A percentile compares a stretch with the other conserved stretches of the same genome.
Conservation (phyloP, 2,888 invertebrate species). For the Polyommatus iphigenia region DNA sequence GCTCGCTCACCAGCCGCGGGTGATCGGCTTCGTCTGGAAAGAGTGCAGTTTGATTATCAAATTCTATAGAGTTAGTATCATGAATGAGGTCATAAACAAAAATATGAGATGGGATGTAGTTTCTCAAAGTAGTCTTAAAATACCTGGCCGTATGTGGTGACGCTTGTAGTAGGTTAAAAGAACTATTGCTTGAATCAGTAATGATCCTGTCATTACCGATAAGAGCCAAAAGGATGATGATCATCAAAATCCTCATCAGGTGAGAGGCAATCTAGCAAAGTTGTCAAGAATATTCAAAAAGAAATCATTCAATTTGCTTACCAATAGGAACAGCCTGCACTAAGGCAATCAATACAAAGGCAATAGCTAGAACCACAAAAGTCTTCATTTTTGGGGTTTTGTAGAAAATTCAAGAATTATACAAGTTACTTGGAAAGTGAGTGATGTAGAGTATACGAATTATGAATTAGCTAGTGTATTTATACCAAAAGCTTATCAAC, state of each 20-base stretch:
- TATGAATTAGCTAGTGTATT: background rate
- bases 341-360: background rate
- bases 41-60: background rate
- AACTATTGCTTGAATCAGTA: no score
- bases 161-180: background rate
- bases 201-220: no score
- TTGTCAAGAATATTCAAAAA: background rate
- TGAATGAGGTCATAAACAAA: background rate
- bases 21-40: background rate
- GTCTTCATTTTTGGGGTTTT: constrained; percentile 13
- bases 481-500: constrained; percentile 18
- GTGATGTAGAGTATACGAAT: background rate
- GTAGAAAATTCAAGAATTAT: background rate
- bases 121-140: background rate
- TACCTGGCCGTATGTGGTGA: background rate
- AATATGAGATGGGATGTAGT: background rate
- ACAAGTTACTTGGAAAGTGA: background rate
- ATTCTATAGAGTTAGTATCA: no score
- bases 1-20: background rate
- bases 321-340: background rate
- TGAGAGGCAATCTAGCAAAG: background rate
- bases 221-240: no score
- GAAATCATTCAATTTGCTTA: background rate
- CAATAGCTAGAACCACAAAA: constrained; percentile 10
- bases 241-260: background rate